Evolutionary conservation across 2,888 invertebrate genomes (phyloP).

Genomic region (Caradrina kadenii): DNA sequence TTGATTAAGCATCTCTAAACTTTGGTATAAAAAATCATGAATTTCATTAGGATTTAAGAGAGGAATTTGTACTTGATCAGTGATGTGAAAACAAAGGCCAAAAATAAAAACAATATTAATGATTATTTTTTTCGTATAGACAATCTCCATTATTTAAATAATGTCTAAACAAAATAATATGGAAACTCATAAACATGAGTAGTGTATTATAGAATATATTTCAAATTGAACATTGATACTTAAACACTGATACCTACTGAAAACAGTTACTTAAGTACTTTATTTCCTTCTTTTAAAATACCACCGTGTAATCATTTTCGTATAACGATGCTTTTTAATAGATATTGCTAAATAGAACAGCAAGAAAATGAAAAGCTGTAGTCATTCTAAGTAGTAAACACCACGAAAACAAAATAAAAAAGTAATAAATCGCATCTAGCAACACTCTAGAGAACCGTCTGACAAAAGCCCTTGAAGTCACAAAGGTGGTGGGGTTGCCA

Average conservation of each 20-base stretch:
- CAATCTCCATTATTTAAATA: not conserved
- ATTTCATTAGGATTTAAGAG: conserved; percentile 54
- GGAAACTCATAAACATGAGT: not conserved
- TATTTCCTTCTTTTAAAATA: not conserved
- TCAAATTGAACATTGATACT: not conserved
- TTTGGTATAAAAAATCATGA: conserved; percentile 51
- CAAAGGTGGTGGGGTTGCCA: conserved; percentile 75
- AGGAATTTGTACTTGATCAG: conserved; percentile 6
- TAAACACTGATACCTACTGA: not conserved
- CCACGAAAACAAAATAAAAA: conserved; percentile 54
- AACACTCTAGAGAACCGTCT: conserved; percentile 61
- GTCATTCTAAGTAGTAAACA: conserved; percentile 40
- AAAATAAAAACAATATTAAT: not conserved
- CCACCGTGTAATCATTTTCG: not conserved
- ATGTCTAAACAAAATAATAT: not conserved
- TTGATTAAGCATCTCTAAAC: conserved; percentile 51
- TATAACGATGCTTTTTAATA: not conserved
- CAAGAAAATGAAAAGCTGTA: conserved; percentile 2
- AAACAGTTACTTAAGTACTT: not conserved
- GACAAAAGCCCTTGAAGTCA: conserved; percentile 71
- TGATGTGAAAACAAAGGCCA: conserved; percentile 6
- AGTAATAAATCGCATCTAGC: conserved; percentile 61
- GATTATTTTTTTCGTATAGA: not conserved
- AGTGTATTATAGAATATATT: not conserved
- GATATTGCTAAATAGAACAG: not conserved